phyloP scores from a whole-genome alignment of 2,888 invertebrate species.

The Hydrotaea cyrtoneurina region DNA sequence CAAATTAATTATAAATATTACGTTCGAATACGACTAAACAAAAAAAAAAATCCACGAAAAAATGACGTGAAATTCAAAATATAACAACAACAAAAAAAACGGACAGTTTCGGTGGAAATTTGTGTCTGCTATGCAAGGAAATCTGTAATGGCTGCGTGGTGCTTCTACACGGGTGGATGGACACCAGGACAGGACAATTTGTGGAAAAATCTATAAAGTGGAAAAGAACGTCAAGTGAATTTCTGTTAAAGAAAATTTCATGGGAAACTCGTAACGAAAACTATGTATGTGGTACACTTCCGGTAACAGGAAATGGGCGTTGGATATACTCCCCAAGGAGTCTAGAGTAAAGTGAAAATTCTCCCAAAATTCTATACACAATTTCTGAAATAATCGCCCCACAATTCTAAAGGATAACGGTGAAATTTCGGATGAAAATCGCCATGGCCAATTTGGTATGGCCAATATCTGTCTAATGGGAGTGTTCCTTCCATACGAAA shows the following conservation, averaged over 20 bases:
- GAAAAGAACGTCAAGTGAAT: background rate
- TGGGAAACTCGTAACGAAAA: background rate
- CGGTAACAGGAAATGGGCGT: slow-evolving; percentile 69
- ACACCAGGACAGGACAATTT: background rate
- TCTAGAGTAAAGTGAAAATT: slow-evolving; percentile 41
- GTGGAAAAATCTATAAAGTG: slow-evolving; percentile 53
- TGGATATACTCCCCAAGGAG: slow-evolving; percentile 68
- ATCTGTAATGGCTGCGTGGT: slow-evolving; percentile 43
- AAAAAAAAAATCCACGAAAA: slow-evolving; percentile 30
- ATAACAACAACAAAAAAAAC: background rate
- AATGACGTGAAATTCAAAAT: slow-evolving; percentile 34
- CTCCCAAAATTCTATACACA: slow-evolving; percentile 12
- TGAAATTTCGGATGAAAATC: background rate
- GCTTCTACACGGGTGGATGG: background rate
- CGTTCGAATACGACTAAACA: background rate
- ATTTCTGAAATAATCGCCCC: background rate
- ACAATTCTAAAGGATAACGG: background rate
- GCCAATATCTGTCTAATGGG: slow-evolving; percentile 48
- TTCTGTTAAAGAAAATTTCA: slow-evolving; percentile 25
- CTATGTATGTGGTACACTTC: slow-evolving; percentile 49
- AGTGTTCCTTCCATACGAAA: slow-evolving; percentile 58
- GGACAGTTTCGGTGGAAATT: too few species aligned
- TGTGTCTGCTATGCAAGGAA: slow-evolving; percentile 9
- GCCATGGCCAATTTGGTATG: background rate
- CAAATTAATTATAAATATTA: slow-evolving; percentile 45